Evolutionary conservation across 2,888 invertebrate species (phyloP), one percentile per base, ranked within the genome.

Genomic region (Plemyria rubiginata): DNA sequence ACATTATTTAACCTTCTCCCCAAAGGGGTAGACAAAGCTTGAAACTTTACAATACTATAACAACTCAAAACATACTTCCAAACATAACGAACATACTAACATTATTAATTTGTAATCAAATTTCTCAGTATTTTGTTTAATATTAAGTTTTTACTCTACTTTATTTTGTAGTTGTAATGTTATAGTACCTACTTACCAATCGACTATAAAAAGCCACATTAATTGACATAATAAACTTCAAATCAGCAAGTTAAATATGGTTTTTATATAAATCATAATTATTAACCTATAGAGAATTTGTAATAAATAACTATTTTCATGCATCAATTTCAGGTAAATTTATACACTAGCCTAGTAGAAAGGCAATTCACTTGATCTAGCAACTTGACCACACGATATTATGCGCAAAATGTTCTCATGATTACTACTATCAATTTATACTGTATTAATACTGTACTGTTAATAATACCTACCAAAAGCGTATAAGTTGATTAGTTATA

Each of bases 401-500:
- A 50, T 36, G 50, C 50, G 13, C 49, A 29, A 13, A 13, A 11
- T 13, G n/a, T n/a, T n/a, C n/a, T n/a, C n/a, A n/a, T n/a, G n/a
- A n/a, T n/a, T n/a, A n/a, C n/a, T 13, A 45, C 9, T 15, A 43
- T 8, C 6, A 7, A 15, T 43, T 15, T 6, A 43, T 43, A 15
- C 43, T 43, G 43, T 15, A 15, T 13, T 43, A 1, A 11, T 38
- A 38, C n/a, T n/a, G n/a, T 43, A 15, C 15, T 43, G n/a, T n/a
- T 15, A 41, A 32, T 7, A 51, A 22, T 22, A 22, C 12, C 16
- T 28, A 22, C 8, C 16, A 45, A 38, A 67, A 67, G 61, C 62
- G 62, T 54, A 36, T 56, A 61, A 0, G 32, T 56, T 62, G 49
- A 64, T 66, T 63, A 32, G 58, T 63, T 6, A 32, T 6, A 32